Base-by-base conservation (phyloP, 2,888 invertebrate genomes). In the Laothoe populi region DNA sequence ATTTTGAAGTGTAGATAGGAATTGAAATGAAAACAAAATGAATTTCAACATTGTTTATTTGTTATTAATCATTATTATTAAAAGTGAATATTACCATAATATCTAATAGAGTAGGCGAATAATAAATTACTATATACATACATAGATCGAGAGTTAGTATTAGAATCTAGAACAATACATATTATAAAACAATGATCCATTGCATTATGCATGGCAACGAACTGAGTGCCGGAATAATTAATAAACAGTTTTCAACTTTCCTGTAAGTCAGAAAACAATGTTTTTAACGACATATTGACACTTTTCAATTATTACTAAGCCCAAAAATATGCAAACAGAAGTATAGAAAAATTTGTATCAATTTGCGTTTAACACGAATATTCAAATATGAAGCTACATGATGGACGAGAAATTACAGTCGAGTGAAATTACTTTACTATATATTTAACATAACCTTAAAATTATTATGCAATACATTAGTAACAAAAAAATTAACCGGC, bases 81-180 rank as follows among this genome's bases (percentile, higher is more conserved):
- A 90, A 90, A 89, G 87, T 90, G 89, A 88, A 86, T 86, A 83
- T 84, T 82, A 81, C 75, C 64, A 74, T 84, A 84, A 79, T 78
- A 78, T 79, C 81, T 87, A 86, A 73, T 80, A 84, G 86, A 84
- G 82, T 87, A 87, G 86, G 86, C 87, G 81, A 87, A 84, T 79
- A 83, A 77, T 80, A 76, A 73, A 71, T 77, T 78, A 81, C 74
- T 86, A 86, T 84, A 73, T 88, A 87, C 84, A 86, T 76, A 79
- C 76, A 82, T 71, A 75, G 72, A 80, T 44, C 11, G 21, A 59
- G 59, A 60, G 63, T 68, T 24, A 60, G 11, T 48, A 31, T 35
- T 53, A 53, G 35, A 48, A 31, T 48, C 38, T 21, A 49, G 48
- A 49, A 24, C 13, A 49, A 48, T 40, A 0, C 24, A 11, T 26